Evolutionary conservation across 2,797 vertebrate genomes (phyloP).

Genomic region (Cephalopachus bancanus): DNA sequence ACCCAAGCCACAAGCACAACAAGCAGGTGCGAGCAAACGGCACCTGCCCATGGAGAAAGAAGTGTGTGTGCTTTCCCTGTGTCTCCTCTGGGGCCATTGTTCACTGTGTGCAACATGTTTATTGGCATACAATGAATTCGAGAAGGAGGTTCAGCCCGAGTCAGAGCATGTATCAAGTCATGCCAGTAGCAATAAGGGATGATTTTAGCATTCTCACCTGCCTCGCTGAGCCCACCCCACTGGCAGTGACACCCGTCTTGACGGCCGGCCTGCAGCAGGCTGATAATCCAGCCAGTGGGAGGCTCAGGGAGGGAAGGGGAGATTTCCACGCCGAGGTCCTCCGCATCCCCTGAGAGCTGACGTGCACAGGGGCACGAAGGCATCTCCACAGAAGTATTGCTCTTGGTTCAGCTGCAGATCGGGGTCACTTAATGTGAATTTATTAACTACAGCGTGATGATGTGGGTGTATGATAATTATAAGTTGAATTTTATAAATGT

Average conservation of each 20-base stretch:
- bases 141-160: background rate
- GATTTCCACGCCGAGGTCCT: background rate
- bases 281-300: too few relatives aligned
- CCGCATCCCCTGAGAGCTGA: background rate
- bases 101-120: background rate
- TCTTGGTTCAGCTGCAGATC: slow-evolving; percentile 32
- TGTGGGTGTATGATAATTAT: background rate
- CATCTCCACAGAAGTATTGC: background rate
- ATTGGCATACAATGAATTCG: background rate
- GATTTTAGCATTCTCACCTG: background rate
- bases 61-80: background rate
- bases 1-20: background rate
- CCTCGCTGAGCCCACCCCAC: background rate
- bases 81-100: background rate
- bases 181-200: background rate
- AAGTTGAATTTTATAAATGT: slow-evolving; percentile 51
- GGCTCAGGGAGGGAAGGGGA: too few relatives aligned
- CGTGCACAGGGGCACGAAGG: background rate
- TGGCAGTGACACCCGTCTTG: background rate
- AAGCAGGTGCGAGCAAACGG: background rate
- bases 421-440: slow-evolving; percentile 57
- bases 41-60: too few relatives aligned
- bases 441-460: slow-evolving; percentile 44
- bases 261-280: background rate
- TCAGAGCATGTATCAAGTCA: background rate